Percentiles rank a stretch among this genome's conserved stretches.
Evolutionary conservation across 2,113 vertebrate genomes (phyloP).

Genomic region (Alectura lathami): DNA sequence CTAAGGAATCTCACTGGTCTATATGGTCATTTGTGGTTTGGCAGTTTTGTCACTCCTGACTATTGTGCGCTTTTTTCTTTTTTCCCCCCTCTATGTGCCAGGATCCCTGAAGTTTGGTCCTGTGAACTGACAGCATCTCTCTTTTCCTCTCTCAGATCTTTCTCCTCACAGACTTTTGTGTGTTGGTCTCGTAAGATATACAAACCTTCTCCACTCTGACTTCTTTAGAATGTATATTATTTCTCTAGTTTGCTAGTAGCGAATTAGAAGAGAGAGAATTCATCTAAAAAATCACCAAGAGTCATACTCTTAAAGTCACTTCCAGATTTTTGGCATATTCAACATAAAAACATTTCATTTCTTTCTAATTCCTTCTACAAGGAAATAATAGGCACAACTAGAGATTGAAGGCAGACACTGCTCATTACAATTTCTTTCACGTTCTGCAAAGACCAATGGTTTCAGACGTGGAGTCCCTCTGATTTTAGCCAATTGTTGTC

Average conservation of each 20-base stretch:
- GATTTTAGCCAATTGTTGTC: constrained; percentile 27
- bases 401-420: neutral
- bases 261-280: neutral
- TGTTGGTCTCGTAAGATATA: neutral
- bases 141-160: neutral
- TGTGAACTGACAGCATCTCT: neutral
- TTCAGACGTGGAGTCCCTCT: neutral
- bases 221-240: neutral
- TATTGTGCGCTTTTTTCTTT: rapidly evolving
- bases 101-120: neutral
- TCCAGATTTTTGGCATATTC: constrained; percentile 3
- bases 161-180: neutral
- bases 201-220: neutral
- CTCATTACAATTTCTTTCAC: constrained; percentile 23
- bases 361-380: neutral
- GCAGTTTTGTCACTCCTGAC: neutral
- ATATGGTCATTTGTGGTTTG: constrained; percentile 51
- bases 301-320: neutral
- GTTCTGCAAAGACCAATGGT: constrained; percentile 12
- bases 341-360: neutral
- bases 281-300: neutral
- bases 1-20: constrained; percentile 2
- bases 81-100: neutral
- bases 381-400: neutral
- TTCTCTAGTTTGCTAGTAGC: neutral